phyloP scores from a whole-genome alignment of 2,797 vertebrate species.

The Lophotriccus pileatus region DNA sequence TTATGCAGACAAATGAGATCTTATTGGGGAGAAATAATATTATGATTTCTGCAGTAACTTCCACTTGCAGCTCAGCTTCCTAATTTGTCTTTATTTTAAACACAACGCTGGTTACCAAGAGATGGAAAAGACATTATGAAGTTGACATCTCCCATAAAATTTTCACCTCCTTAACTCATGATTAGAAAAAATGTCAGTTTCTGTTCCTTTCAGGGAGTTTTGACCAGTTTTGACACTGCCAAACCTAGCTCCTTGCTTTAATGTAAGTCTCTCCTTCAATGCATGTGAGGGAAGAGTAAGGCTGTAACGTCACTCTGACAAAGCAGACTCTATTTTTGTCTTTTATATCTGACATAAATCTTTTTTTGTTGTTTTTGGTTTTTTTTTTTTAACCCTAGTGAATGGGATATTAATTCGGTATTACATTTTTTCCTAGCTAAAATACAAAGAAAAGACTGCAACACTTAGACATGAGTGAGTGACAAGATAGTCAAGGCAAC shows the following conservation, averaged over 20 bases:
- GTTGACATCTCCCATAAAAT: not conserved
- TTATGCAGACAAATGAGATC: no score
- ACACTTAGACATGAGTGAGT: not conserved
- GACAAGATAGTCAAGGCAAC: not conserved
- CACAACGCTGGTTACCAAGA: not conserved
- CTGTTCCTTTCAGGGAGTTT: not conserved
- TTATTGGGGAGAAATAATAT: no score
- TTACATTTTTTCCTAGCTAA: not conserved
- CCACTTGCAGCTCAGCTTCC: not conserved
- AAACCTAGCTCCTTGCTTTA: not conserved
- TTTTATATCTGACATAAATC: not conserved
- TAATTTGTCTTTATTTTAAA: not conserved
- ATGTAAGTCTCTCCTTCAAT: not conserved
- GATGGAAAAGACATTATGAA: not conserved
- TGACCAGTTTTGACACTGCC: not conserved
- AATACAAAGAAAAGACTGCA: not conserved
- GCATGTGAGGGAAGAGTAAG: not conserved
- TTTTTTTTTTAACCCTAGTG: not conserved
- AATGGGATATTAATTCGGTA: not conserved
- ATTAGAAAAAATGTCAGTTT: not conserved
- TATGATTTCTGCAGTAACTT: not conserved
- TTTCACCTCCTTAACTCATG: not conserved
- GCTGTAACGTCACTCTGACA: not conserved
- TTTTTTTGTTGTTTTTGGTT: no score
- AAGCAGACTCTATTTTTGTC: not conserved